Conservation (phyloP, 1,140 invertebrate genomes). For the Micrasema longulum region DNA sequence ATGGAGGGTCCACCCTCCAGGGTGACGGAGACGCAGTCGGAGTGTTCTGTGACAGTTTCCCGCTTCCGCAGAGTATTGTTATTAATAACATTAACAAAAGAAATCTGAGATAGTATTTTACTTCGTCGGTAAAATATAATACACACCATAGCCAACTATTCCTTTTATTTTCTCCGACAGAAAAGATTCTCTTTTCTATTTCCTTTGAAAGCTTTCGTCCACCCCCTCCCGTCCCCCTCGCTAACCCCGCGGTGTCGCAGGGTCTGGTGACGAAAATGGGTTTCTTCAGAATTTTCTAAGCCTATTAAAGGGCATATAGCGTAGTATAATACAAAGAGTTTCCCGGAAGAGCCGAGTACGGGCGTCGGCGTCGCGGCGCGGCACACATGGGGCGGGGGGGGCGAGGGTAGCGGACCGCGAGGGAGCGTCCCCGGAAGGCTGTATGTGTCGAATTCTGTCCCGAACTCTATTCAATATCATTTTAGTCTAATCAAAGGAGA, state of each 20-base stretch:
- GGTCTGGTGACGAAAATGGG: constrained; percentile 34
- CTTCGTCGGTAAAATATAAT: constrained; percentile 1
- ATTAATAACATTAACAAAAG: too few species aligned
- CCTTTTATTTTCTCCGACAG: constrained; percentile 18
- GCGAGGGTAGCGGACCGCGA: not conserved
- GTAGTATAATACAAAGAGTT: constrained; percentile 15
- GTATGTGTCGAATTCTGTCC: not conserved
- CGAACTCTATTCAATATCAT: constrained; percentile 3
- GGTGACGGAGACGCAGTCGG: too few species aligned
- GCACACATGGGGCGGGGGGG: not conserved
- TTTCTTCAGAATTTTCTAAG: constrained; percentile 37
- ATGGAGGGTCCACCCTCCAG: too few species aligned
- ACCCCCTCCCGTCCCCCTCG: not conserved
- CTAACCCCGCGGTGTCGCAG: not conserved
- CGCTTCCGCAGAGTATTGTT: too few species aligned
- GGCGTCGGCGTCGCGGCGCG: not conserved
- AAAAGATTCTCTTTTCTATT: constrained; percentile 20
- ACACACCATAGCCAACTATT: constrained; percentile 21
- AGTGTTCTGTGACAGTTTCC: too few species aligned
- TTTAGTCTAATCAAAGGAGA: constrained; percentile 8
- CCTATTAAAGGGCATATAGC: constrained; percentile 27
- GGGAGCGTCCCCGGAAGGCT: too few species aligned
- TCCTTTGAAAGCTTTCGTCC: constrained; percentile 13
- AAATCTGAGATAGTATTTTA: not conserved
- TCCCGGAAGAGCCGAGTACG: constrained; percentile 10